Evolutionary conservation across 2,797 vertebrate species (phyloP).

Genomic region (Orestias chungarensis): DNA sequence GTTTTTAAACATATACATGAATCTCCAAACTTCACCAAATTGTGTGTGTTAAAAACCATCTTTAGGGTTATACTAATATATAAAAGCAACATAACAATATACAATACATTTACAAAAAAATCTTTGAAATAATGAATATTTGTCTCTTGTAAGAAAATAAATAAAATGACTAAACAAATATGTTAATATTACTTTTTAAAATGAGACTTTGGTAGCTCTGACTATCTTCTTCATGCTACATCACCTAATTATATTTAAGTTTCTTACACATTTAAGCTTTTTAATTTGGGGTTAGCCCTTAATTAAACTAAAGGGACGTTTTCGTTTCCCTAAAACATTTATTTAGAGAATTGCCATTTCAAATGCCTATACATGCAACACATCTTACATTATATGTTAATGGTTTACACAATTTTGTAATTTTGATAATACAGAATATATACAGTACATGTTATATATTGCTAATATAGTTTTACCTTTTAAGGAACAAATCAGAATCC

Average conservation of each 20-base stretch:
- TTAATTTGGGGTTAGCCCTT: background rate
- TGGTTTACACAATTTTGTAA: background rate
- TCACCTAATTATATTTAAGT: background rate
- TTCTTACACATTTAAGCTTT: background rate
- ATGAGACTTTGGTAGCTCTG: background rate
- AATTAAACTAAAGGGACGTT: no score
- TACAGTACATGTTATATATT: background rate
- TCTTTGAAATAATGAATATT: background rate
- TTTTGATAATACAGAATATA: background rate
- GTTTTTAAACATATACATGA: no score
- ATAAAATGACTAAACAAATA: background rate
- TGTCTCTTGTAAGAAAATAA: background rate
- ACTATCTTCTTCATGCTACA: background rate
- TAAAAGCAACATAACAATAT: background rate
- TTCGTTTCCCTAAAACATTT: no score
- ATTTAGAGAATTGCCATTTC: background rate
- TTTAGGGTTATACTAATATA: no score
- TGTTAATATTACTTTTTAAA: background rate
- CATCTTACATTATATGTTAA: background rate
- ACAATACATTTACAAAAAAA: background rate
- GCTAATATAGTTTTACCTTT: background rate
- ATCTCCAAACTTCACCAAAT: no score
- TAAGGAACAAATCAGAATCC: background rate
- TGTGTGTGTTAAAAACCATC: no score
- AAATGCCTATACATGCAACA: background rate